These are phyloP conservation scores for Triplophysa dalaica DNA, from an alignment of 2,113 vertebrate genomes.

Conservation along the genomic window DNA sequence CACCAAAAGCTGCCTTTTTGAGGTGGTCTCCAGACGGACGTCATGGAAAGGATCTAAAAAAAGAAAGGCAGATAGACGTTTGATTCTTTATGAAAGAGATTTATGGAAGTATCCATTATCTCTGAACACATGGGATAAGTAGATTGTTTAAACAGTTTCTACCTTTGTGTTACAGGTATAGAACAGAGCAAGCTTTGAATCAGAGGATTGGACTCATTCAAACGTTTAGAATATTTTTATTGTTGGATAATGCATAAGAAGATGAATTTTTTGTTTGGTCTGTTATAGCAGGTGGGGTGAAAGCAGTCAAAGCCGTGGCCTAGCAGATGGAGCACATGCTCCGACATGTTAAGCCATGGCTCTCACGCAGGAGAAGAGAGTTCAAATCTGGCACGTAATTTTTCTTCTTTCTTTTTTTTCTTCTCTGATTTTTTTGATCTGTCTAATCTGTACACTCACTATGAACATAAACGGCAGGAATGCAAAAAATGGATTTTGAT, in stretches of 20 bases:
- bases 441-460: too few species aligned
- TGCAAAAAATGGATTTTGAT: too few species aligned
- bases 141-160: background rate
- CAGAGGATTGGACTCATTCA: background rate
- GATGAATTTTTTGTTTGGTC: background rate
- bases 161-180: background rate
- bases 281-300: too few species aligned
- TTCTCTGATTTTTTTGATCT: too few species aligned
- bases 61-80: constrained; percentile 13
- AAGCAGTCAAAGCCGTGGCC: too few species aligned
- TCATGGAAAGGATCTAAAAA: constrained; percentile 41
- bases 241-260: background rate
- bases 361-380: background rate
- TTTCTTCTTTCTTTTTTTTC: background rate
- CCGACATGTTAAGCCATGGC: background rate
- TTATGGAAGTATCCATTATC: background rate
- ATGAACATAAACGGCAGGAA: too few species aligned
- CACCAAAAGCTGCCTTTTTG: constrained; percentile 27
- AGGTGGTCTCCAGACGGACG: constrained; percentile 29
- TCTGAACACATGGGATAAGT: constrained; percentile 2
- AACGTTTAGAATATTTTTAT: background rate
- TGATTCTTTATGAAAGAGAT: constrained; percentile 20
- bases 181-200: background rate
- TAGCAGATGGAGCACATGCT: too few species aligned
- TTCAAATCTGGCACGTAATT: background rate